Evolutionary conservation across 2,888 invertebrate species (phyloP), one percentile per base, ranked within the genome.

Genomic region (Gari tellinella): DNA sequence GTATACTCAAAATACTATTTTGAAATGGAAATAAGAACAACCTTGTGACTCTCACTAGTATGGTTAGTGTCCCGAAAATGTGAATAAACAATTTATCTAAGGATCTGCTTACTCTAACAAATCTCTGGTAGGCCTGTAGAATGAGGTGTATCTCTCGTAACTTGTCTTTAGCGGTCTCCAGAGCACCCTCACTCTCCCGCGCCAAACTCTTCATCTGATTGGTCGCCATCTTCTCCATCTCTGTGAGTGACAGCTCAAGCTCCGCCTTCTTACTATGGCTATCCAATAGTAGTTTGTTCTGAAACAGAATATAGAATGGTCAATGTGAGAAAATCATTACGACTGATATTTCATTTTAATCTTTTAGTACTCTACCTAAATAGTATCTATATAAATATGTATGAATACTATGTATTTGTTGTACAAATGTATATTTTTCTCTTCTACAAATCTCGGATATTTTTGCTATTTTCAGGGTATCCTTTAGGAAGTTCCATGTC

Each of bases 201-300:
- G 91, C 91, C 51, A 91, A 77, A 5, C 83, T 81, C 53, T 87
- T 87, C 62, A 91, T 83, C 72, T 91, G 90, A 45, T 89, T 86
- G 53, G 90, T 86, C 0, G 90, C 90, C 15, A 89, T 85, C 25
- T 75, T 72, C 80, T 91, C 90, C 77, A 91, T 72, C 43, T 88
- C 89, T 0, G 77, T 61, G 48, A 90, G 70, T 4, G 88, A 84
- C 4, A 77, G 45, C 70, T 89, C 86, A 53, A 90, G 74, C 62
- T 86, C 85, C 26, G 67, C 55, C 23, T 80, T 75, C 70, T 80
- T 81, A 8, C 69, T 67, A 56, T 87, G 85, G 14, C 82, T 64
- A n/a, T 90, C 89, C 21, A 80, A 55, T 40, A 87, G 67, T 52
- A 83, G 76, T 62, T 86, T 88, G 41, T 73, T 83, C 90, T 90